Percentiles rank a stretch among this genome's conserved stretches.
Conservation (phyloP, 2,113 vertebrate species). For the Arvicanthis niloticus region DNA sequence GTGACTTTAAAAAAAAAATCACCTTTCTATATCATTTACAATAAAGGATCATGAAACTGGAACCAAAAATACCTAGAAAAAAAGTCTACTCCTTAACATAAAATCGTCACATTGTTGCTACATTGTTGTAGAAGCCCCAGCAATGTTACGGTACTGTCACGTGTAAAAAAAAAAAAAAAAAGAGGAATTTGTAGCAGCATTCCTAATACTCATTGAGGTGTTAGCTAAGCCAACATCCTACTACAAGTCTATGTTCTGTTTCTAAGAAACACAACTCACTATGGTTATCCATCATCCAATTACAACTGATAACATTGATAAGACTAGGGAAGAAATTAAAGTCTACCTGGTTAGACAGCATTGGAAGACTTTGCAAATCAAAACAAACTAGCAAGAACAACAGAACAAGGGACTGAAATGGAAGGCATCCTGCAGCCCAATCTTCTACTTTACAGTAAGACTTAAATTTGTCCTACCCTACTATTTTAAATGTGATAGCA, state of each 20-base stretch:
- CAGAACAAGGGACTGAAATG: background rate
- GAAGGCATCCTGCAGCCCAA: conserved; percentile 41
- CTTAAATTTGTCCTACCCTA: background rate
- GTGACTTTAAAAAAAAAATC: background rate
- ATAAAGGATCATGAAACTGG: conserved; percentile 4
- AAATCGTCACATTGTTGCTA: background rate
- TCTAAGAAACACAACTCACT: background rate
- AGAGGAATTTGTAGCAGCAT: background rate
- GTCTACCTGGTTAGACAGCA: conserved; percentile 5
- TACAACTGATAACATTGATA: conserved; percentile 23
- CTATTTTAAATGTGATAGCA: conserved; percentile 1
- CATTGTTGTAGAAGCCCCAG: conserved; percentile 1
- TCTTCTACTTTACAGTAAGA: background rate
- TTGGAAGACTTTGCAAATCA: background rate
- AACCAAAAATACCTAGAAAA: background rate
- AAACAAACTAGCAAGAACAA: background rate
- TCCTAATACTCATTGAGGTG: background rate
- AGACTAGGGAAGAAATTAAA: conserved; percentile 49
- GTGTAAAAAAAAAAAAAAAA: background rate
- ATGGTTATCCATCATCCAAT: background rate
- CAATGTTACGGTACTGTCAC: background rate
- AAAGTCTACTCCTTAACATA: background rate
- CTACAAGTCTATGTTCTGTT: background rate
- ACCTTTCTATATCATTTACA: background rate
- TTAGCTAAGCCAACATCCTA: conserved; percentile 19